Evolutionary conservation across 2,888 invertebrate genomes (phyloP).

Genomic region (Alloscopus bannaensis): DNA sequence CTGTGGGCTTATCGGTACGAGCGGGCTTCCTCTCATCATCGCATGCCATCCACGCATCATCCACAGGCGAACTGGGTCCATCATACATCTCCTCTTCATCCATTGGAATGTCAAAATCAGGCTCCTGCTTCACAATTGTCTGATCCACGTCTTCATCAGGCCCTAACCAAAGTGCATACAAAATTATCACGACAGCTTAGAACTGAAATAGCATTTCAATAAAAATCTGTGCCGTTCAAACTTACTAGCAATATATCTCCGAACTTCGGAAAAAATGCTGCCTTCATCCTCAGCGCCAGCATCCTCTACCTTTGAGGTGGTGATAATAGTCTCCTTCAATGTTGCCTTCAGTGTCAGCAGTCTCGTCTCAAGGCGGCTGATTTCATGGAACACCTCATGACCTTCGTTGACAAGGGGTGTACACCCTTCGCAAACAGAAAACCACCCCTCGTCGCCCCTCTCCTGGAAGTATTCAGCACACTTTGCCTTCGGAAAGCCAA

Average conservation of each 20-base stretch:
- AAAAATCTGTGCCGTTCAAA: not conserved
- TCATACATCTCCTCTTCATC: not conserved
- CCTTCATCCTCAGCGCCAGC: not conserved
- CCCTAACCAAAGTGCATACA: not conserved
- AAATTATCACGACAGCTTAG: not conserved
- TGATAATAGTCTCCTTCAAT: conserved; percentile 2
- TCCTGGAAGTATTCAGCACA: conserved; percentile 12
- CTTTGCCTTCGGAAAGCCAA: conserved; percentile 34
- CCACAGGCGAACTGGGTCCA: no score
- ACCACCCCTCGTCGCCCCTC: conserved; percentile 30
- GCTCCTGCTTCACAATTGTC: not conserved
- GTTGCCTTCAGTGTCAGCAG: conserved; percentile 17
- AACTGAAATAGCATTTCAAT: not conserved
- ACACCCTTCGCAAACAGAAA: conserved; percentile 35
- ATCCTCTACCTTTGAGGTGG: not conserved
- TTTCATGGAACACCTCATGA: conserved; percentile 31
- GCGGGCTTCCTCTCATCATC: no score
- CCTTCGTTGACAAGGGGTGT: conserved; percentile 30
- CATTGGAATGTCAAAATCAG: not conserved
- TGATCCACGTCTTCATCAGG: not conserved
- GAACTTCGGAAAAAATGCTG: conserved; percentile 21
- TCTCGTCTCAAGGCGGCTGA: conserved; percentile 6
- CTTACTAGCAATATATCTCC: conserved; percentile 25
- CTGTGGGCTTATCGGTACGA: no score
- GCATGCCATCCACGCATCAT: no score